A percentile compares a stretch with the other conserved stretches of the same genome.
Conservation (phyloP, 2,888 invertebrate genomes). For the Epinotia demarniana region DNA sequence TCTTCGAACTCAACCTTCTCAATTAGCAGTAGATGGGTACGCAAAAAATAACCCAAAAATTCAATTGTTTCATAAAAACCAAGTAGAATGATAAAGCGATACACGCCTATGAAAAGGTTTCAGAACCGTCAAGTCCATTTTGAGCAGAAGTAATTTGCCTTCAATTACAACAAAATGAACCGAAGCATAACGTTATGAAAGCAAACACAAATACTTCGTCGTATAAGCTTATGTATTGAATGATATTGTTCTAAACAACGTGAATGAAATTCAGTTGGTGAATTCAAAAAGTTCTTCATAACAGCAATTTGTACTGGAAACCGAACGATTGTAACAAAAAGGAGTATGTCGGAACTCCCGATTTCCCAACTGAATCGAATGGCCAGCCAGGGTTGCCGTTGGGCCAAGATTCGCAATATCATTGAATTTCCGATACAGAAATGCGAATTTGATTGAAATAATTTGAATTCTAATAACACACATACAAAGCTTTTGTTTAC, state of each 20-base stretch:
- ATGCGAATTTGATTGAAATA: constrained; percentile 23
- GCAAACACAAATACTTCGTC: background rate
- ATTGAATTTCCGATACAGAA: constrained; percentile 24
- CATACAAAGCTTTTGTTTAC: background rate
- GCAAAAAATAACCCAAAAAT: too few species aligned
- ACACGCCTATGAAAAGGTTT: too few species aligned
- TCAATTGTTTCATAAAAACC: too few species aligned
- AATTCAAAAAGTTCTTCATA: constrained; percentile 50
- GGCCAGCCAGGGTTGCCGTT: constrained; percentile 46
- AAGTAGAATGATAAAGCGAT: too few species aligned
- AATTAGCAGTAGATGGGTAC: too few species aligned
- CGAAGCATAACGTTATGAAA: background rate
- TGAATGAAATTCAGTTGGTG: constrained; percentile 37
- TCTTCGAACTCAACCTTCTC: too few species aligned
- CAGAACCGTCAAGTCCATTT: too few species aligned
- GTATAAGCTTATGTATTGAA: constrained; percentile 15
- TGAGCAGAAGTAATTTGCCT: background rate
- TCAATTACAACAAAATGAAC: too few species aligned
- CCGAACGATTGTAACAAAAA: constrained; percentile 51
- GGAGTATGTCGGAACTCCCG: constrained; percentile 50
- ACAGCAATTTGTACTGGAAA: constrained; percentile 53
- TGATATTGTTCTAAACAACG: constrained; percentile 24
- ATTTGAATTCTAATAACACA: background rate
- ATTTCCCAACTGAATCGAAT: constrained; percentile 57
- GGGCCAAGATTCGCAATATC: constrained; percentile 17